These are phyloP conservation scores for Halictus rubicundus DNA, from an alignment of 1,140 invertebrate species.

Conservation along the genomic window DNA sequence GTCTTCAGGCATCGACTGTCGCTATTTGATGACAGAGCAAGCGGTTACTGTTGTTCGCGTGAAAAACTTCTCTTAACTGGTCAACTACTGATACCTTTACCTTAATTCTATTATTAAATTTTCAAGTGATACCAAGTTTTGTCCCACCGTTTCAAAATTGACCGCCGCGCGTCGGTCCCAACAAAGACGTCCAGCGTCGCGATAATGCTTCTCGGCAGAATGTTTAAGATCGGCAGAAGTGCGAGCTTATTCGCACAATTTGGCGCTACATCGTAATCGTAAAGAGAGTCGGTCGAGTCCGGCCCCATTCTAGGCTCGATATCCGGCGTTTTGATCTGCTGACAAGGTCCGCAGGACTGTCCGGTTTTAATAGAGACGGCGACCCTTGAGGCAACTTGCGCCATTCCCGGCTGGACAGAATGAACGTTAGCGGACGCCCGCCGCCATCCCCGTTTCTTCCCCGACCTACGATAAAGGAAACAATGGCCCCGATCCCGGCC, in stretches of 20 bases:
- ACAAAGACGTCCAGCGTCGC: neutral
- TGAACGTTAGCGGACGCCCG: slow-evolving; percentile 41
- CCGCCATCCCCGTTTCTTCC: slow-evolving; percentile 48
- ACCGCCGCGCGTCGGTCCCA: too few relatives aligned
- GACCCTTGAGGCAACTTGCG: slow-evolving; percentile 58
- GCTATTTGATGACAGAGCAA: too few relatives aligned
- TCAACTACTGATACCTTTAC: too few relatives aligned
- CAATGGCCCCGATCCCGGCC: slow-evolving; percentile 35
- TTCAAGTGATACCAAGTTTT: too few relatives aligned
- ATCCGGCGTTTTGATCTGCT: slow-evolving; percentile 51
- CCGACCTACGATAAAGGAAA: slow-evolving; percentile 43
- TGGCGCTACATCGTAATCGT: slow-evolving; percentile 6
- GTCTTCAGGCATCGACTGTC: too few relatives aligned
- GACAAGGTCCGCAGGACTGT: slow-evolving; percentile 48
- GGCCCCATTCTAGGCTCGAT: neutral
- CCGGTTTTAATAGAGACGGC: slow-evolving; percentile 54
- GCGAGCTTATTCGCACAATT: slow-evolving; percentile 8
- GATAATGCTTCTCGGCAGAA: neutral
- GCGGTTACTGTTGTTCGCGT: too few relatives aligned
- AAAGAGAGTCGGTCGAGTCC: slow-evolving; percentile 3
- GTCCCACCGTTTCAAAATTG: too few relatives aligned
- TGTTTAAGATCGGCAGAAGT: too few relatives aligned
- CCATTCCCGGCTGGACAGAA: slow-evolving; percentile 41
- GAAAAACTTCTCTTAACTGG: too few relatives aligned
- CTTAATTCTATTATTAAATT: too few relatives aligned